Conservation (phyloP, 2,113 vertebrate species). For the Phalacrocorax brasilianus region DNA sequence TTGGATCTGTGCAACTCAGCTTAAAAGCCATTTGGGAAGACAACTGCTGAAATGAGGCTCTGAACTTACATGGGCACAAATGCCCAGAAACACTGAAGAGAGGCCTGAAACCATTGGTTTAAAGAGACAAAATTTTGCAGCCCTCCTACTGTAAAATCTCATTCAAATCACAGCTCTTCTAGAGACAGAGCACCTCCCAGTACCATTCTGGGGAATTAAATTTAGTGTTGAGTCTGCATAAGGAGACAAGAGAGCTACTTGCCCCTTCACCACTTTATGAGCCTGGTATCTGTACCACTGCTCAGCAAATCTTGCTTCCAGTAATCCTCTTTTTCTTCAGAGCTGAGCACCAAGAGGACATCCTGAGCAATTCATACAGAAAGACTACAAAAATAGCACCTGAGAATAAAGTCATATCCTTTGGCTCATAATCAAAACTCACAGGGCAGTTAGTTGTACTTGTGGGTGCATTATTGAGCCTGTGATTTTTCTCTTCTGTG, state of each 20-base stretch:
- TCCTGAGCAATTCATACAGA: not conserved
- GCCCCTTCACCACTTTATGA: constrained; percentile 10
- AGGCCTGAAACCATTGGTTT: not conserved
- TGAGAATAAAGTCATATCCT: not conserved
- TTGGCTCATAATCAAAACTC: not conserved
- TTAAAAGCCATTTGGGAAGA: not conserved
- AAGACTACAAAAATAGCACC: not conserved
- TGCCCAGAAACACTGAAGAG: not conserved
- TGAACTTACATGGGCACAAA: not conserved
- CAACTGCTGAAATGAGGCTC: not conserved
- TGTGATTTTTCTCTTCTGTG: not conserved
- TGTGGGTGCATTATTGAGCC: not conserved
- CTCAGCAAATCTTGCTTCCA: constrained; percentile 1
- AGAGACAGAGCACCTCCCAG: not conserved
- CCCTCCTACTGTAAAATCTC: not conserved
- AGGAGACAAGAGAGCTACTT: not conserved
- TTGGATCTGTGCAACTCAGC: not conserved
- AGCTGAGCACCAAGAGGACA: not conserved
- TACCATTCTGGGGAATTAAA: not conserved
- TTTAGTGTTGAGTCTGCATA: constrained; percentile 1
- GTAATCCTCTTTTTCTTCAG: constrained; percentile 1
- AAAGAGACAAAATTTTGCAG: not conserved
- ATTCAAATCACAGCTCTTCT: not conserved
- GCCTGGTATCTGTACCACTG: not conserved
- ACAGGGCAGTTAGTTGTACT: not conserved